Percentiles rank a stretch among this genome's conserved stretches.
Evolutionary conservation across 2,113 vertebrate genomes (phyloP).

Genomic region (Oriolus oriolus): DNA sequence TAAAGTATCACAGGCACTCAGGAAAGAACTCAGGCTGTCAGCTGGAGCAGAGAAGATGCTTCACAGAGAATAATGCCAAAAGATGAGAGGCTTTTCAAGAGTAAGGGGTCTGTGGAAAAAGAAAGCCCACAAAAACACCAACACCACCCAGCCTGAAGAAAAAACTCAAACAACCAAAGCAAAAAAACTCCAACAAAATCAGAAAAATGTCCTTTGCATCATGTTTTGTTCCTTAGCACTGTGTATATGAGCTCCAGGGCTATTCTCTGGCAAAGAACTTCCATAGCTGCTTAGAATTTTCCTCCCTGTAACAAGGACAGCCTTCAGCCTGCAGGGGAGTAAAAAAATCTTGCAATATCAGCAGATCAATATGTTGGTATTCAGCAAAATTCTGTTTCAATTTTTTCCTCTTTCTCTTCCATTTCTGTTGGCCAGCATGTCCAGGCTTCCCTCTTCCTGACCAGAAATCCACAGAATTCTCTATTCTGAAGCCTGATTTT

Average conservation of each 20-base stretch:
- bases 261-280: background rate
- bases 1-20: fast-evolving
- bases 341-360: background rate
- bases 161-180: background rate
- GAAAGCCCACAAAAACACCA: background rate
- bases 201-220: background rate
- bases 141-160: background rate
- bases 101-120: background rate
- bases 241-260: background rate
- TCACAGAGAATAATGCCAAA: background rate
- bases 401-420: background rate
- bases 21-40: background rate
- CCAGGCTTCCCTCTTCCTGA: background rate
- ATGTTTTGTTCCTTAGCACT: background rate
- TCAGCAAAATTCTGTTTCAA: background rate
- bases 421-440: background rate
- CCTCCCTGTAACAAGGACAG: background rate
- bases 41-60: background rate
- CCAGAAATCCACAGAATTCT: background rate
- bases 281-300: background rate
- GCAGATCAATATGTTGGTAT: background rate
- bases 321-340: background rate
- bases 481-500: background rate
- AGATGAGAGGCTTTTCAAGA: background rate
- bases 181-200: background rate